Conservation (phyloP, 1,140 invertebrate genomes). For the Camponotus vicinus region DNA sequence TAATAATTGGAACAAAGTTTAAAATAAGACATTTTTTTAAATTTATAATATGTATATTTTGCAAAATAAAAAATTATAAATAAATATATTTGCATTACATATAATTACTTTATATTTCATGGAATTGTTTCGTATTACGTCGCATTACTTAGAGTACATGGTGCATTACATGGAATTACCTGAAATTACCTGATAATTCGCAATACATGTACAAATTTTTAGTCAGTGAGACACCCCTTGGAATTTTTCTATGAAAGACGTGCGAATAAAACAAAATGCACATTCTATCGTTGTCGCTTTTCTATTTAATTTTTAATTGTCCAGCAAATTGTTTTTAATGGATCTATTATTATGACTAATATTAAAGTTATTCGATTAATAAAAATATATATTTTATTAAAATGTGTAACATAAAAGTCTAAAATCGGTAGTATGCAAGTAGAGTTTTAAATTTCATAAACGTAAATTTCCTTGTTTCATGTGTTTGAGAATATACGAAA, state of each 20-base stretch:
- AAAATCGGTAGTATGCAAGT: background rate
- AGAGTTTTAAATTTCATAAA: background rate
- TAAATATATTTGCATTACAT: no score
- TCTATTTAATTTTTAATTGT: constrained; percentile 34
- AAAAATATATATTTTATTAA: background rate
- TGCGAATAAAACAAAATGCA: constrained; percentile 36
- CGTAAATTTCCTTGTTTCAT: background rate
- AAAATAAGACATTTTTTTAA: no score
- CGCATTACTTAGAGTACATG: no score
- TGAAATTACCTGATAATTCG: no score
- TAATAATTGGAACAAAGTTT: no score
- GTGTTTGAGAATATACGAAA: background rate
- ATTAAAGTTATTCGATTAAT: background rate
- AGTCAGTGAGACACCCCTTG: no score
- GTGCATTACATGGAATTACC: no score
- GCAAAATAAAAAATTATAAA: no score
- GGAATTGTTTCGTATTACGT: no score
- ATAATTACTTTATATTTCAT: no score
- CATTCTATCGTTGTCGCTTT: constrained; percentile 18
- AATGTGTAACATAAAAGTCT: background rate
- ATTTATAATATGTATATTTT: no score
- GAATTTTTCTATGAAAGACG: constrained; percentile 66
- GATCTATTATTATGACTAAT: background rate
- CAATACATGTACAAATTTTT: no score
- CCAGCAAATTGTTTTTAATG: background rate